phyloP scores from a whole-genome alignment of 2,797 vertebrate genomes.

The Aeoliscus strigatus region DNA sequence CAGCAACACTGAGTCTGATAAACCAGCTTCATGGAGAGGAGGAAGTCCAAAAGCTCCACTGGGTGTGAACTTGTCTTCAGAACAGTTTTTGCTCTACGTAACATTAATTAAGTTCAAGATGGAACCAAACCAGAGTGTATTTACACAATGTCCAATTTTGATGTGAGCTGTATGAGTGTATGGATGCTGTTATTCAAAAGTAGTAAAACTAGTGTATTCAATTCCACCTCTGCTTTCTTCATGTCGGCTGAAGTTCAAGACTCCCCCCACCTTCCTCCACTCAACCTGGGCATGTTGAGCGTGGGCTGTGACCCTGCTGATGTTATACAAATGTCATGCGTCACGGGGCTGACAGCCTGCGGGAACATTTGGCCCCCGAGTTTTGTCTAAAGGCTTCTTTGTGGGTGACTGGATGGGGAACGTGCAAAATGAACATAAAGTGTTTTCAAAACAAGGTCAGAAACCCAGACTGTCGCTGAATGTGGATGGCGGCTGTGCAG shows the following conservation, averaged over 20 bases:
- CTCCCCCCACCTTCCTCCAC: constrained; percentile 47
- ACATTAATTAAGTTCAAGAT: no score
- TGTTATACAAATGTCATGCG: constrained; percentile 64
- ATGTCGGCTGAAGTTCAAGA: constrained; percentile 57
- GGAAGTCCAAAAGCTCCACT: no score
- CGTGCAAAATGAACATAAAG: constrained; percentile 43
- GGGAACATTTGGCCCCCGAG: constrained; percentile 26
- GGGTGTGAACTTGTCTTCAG: no score
- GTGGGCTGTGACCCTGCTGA: constrained; percentile 50
- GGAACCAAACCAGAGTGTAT: no score
- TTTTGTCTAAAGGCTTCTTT: constrained; percentile 40
- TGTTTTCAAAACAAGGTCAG: constrained; percentile 34
- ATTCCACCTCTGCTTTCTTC: constrained; percentile 55
- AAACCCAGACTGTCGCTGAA: no score
- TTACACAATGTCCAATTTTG: no score
- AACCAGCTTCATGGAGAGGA: no score
- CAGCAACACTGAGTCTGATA: constrained; percentile 22
- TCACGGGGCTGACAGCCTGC: constrained; percentile 48
- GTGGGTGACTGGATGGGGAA: constrained; percentile 37
- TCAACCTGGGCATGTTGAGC: constrained; percentile 30
- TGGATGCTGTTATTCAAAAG: no score
- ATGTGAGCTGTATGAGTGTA: no score
- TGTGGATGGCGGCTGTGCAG: no score
- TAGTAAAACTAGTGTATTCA: no score
- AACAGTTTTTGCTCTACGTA: no score